Evolutionary conservation across 2,888 invertebrate genomes (phyloP).

Genomic region (Phyto melanocephala): DNA sequence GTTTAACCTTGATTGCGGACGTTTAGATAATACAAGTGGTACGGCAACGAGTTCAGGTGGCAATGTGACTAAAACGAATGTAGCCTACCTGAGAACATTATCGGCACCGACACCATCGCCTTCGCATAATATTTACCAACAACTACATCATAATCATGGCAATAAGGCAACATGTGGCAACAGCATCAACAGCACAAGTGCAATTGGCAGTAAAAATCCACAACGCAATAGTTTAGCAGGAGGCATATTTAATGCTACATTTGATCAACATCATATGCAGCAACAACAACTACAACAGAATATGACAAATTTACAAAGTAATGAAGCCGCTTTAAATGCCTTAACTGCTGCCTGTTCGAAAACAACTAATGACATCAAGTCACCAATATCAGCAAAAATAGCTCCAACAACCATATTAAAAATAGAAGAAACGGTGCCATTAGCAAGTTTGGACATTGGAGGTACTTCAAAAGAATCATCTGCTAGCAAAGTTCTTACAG

Average conservation of each 20-base stretch:
- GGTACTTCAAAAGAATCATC: constrained; percentile 16
- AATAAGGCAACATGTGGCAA: constrained; percentile 54
- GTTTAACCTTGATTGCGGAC: constrained; percentile 78
- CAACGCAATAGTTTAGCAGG: constrained; percentile 69
- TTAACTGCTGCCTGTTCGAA: constrained; percentile 46
- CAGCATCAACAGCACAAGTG: constrained; percentile 60
- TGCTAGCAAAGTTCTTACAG: too few species aligned
- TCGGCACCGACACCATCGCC: constrained; percentile 74
- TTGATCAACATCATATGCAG: constrained; percentile 54
- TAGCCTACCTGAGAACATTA: constrained; percentile 76
- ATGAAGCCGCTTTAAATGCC: constrained; percentile 56
- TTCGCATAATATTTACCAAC: constrained; percentile 63
- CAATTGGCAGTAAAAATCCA: constrained; percentile 54
- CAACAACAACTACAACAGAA: constrained; percentile 68
- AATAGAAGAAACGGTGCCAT: constrained; percentile 73
- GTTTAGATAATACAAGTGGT: constrained; percentile 69
- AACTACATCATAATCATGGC: constrained; percentile 62
- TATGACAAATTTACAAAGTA: constrained; percentile 75
- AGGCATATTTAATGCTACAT: constrained; percentile 65
- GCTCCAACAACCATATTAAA: constrained; percentile 72
- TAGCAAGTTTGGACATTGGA: background rate
- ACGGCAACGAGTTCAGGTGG: constrained; percentile 65
- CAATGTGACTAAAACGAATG: constrained; percentile 67
- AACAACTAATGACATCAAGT: constrained; percentile 54
- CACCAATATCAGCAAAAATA: constrained; percentile 56